Evolutionary conservation across 2,113 vertebrate genomes (phyloP), one percentile per base, ranked within the genome.

Genomic region (Pelecanoides urinatrix): DNA sequence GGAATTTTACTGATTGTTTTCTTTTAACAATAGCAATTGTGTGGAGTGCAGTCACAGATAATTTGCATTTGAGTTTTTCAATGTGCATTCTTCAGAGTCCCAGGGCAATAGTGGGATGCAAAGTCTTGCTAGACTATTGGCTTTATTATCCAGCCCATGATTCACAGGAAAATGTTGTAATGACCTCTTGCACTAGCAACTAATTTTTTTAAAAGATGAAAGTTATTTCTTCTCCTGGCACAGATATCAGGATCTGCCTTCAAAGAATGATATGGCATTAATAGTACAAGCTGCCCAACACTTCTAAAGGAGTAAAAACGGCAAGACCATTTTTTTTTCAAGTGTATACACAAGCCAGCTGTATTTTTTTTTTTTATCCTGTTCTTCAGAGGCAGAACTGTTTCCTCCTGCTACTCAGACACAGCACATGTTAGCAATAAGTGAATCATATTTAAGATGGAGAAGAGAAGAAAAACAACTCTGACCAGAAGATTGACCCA

Each of bases 241-340:
- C 74, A 96, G 77, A 94, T 92, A 95, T 68, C 49, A 92, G 86
- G 89, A 68, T 91, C 91, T 91, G 89, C 80, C 91, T 96, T 95
- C 95, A 97, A 96, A 96, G 91, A 94, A 91, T 94, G 92, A 92
- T 89, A 85, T 91, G 88, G 86, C 95, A 96, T 96, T 96, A 96
- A 92, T 87, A 94, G 89, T 87, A 97, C 84, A 95, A 92, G 66
- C 95, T 97, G 80, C 95, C 96, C 96, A 97, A 95, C 94, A 92
- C 96, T 95, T 96, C 95, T 95, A 91, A 97, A 81, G 77, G 76
- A 94, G 77, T 91, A 87, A 91, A 92, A 97, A 9, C 2, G 1
- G 88, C 88, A 89, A 95, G 52, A 72, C 10, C 6, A 6, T 73
- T 74, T 95, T 96, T 96, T 94, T 92, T 92, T 10, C 47, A 92